phyloP scores from a whole-genome alignment of 1,140 invertebrate genomes.

The Uloborus diversus region DNA sequence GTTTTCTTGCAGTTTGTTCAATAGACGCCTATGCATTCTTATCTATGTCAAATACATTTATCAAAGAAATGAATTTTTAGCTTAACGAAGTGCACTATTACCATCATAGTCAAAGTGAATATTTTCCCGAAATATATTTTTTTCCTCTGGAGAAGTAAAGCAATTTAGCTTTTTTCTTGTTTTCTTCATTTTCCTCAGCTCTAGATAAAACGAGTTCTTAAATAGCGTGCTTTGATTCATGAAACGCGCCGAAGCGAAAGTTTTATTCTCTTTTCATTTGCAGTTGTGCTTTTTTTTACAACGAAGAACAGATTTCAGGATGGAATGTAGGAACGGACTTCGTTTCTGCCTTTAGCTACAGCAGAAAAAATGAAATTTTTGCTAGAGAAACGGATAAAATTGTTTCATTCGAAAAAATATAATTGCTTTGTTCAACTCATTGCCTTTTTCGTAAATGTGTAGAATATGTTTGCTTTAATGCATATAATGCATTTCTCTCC shows the following conservation, averaged over 20 bases:
- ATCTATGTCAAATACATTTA: no score
- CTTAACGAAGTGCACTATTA: no score
- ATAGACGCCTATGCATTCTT: no score
- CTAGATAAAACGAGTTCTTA: constrained; percentile 39
- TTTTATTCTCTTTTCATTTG: constrained; percentile 7
- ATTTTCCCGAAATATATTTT: no score
- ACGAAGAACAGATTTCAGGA: constrained; percentile 1
- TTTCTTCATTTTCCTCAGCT: no score
- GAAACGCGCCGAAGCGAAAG: constrained; percentile 24
- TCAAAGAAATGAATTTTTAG: no score
- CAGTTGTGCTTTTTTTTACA: constrained; percentile 2
- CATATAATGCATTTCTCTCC: neutral
- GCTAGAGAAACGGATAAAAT: constrained; percentile 16
- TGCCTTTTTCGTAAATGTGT: neutral
- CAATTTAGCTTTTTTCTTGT: no score
- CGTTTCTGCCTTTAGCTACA: constrained; percentile 3
- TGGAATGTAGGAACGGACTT: constrained; percentile 33
- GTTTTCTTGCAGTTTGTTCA: no score
- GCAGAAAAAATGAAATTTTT: neutral
- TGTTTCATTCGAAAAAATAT: neutral
- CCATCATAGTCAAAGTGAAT: no score
- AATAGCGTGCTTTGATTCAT: constrained; percentile 42
- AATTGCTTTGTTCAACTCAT: constrained; percentile 14
- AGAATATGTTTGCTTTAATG: neutral
- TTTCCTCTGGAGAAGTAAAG: no score